Conservation (phyloP, 2,797 vertebrate species). For the Sternotherus odoratus region DNA sequence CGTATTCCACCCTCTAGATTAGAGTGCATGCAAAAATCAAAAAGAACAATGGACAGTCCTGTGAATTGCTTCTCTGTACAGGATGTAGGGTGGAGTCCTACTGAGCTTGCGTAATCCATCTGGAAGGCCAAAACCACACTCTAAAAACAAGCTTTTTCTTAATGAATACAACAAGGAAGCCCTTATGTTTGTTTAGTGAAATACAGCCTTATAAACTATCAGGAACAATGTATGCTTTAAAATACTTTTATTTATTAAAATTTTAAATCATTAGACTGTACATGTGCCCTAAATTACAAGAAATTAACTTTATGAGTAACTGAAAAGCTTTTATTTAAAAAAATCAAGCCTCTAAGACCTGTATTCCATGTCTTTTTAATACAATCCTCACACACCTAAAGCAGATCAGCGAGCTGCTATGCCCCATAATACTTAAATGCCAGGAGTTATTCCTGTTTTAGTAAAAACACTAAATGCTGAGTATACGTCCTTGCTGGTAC, state of each 20-base stretch:
- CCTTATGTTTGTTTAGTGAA: background rate
- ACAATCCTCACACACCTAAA: background rate
- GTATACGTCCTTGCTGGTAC: background rate
- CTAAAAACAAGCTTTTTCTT: slow-evolving; percentile 52
- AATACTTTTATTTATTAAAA: background rate
- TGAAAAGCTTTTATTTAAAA: background rate
- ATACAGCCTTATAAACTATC: background rate
- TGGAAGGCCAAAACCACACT: slow-evolving; percentile 63
- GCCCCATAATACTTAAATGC: background rate
- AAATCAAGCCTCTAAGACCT: background rate
- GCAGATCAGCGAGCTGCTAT: background rate
- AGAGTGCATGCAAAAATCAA: slow-evolving; percentile 13
- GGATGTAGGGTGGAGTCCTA: slow-evolving; percentile 69
- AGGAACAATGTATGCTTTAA: background rate
- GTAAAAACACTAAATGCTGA: background rate
- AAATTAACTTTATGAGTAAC: background rate
- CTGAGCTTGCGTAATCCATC: slow-evolving; percentile 62
- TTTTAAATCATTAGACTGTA: background rate
- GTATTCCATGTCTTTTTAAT: background rate
- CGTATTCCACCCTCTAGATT: slow-evolving; percentile 32
- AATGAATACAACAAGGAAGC: background rate
- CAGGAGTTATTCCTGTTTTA: background rate
- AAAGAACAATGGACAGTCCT: slow-evolving; percentile 68
- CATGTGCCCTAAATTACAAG: background rate
- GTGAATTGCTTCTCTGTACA: slow-evolving; percentile 62